These are phyloP conservation scores for Chloropsis cyanopogon DNA, from an alignment of 2,113 vertebrate species.

Conservation along the genomic window DNA sequence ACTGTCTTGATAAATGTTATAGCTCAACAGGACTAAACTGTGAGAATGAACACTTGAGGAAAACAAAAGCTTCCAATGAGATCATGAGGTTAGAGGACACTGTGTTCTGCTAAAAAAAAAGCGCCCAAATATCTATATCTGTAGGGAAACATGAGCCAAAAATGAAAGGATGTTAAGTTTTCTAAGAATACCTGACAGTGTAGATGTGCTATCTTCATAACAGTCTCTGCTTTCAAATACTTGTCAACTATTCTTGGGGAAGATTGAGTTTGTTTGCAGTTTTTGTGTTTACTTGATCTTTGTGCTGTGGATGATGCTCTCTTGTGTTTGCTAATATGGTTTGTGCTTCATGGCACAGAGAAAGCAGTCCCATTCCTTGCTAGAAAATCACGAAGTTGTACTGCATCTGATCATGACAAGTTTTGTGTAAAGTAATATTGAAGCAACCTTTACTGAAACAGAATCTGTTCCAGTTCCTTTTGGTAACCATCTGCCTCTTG, in stretches of 20 bases:
- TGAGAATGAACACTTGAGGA: not conserved
- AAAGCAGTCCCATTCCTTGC: not conserved
- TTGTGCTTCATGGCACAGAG: not conserved
- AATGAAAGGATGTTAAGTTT: not conserved
- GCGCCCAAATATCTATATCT: accelerated
- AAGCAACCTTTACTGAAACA: not conserved
- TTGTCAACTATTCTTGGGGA: not conserved
- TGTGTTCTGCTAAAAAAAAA: not conserved
- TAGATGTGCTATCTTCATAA: not conserved
- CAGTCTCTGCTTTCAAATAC: not conserved
- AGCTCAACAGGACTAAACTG: not conserved
- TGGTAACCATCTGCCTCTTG: not conserved
- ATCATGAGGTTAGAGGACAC: not conserved
- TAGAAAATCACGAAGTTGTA: not conserved
- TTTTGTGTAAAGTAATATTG: not conserved
- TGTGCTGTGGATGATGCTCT: not conserved
- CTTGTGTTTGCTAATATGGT: not conserved
- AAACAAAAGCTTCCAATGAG: not conserved
- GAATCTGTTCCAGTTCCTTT: not conserved
- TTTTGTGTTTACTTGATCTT: not conserved
- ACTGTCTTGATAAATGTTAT: not conserved
- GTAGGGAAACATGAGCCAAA: not conserved
- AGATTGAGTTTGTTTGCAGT: not conserved
- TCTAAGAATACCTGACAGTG: not conserved
- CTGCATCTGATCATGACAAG: not conserved